Conservation (phyloP, 2,797 vertebrate species). For the Myripristis murdjan region DNA sequence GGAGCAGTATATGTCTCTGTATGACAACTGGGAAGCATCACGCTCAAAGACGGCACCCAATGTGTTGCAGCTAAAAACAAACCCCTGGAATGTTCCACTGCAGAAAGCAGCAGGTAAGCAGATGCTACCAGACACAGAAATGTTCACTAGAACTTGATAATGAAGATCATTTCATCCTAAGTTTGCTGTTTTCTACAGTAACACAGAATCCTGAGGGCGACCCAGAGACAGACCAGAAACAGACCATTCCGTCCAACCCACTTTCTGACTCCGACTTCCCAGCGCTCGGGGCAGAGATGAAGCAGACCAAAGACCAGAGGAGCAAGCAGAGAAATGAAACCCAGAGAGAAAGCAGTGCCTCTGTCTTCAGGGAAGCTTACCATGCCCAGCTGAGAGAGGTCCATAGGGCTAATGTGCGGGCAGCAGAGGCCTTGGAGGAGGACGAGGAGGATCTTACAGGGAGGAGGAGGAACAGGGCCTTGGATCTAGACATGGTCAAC, state of each 20-base stretch:
- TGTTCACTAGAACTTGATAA: neutral
- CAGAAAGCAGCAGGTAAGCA: constrained; percentile 59
- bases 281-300: constrained; percentile 46
- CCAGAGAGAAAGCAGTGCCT: constrained; percentile 1
- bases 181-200: constrained; percentile 30
- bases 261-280: constrained; percentile 69
- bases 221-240: constrained; percentile 14
- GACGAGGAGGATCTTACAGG: constrained; percentile 14
- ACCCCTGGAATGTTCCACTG: neutral
- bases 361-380: constrained; percentile 70
- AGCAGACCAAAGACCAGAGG: constrained; percentile 57
- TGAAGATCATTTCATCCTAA: neutral
- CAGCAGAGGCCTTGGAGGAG: constrained; percentile 64
- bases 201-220: neutral
- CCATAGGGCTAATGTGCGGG: constrained; percentile 77
- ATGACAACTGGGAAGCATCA: constrained; percentile 52
- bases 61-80: neutral
- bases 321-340: constrained; percentile 38
- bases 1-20: constrained; percentile 74
- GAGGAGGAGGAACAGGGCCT: constrained; percentile 32
- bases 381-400: constrained; percentile 80
- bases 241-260: neutral
- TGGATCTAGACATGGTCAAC: constrained; percentile 66
- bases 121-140: neutral
- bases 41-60: neutral